Base-by-base conservation (phyloP, 2,888 invertebrate genomes). In the Cantharis nigra region DNA sequence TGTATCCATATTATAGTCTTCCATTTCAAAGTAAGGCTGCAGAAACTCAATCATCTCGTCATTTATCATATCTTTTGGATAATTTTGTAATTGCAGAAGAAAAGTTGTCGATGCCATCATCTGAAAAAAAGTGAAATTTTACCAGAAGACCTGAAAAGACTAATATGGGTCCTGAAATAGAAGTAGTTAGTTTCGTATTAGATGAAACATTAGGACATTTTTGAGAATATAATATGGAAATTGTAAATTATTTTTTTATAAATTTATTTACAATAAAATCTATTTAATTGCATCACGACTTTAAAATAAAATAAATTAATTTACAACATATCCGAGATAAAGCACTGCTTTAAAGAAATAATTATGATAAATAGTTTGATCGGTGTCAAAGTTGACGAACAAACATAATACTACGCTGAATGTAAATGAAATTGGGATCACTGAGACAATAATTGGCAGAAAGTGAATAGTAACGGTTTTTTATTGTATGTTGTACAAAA, bases 31-130 rank as follows among this genome's bases (percentile, higher is more conserved):
- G 88, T 98, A 98, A 0, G 98, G 97, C 81, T 94, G 91, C 74
- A 98, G 89, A 78, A 98, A 91, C 86, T 98, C 98, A 9, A 98
- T 96, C 93, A 98, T 98, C 90, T 98, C 98, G 85, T 97, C 97
- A 87, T 98, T 98, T 79, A 98, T 98, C 9, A 96, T 96, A 85
- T 98, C 98, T 89, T 98, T 97, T 0, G 98, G 97, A 87, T 98
- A 98, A 85, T 97, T 97, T 90, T 98, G 96, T 16, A 98, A 90
- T 86, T 97, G 97, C 4, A 97, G 90, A 64, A 97, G 89, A 87
- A 98, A 98, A 11, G 97, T 97, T 1, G 97, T 95, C 82, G 96
- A 96, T 0, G 98, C 96, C 98, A 98, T 98, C 93, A 98, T 94
- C 94, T 96, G 83, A 5, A 70, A 18, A 1, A 63, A 63, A 16